Evolutionary conservation across 2,888 invertebrate genomes (phyloP).

Genomic region (Antheraea assamensis): DNA sequence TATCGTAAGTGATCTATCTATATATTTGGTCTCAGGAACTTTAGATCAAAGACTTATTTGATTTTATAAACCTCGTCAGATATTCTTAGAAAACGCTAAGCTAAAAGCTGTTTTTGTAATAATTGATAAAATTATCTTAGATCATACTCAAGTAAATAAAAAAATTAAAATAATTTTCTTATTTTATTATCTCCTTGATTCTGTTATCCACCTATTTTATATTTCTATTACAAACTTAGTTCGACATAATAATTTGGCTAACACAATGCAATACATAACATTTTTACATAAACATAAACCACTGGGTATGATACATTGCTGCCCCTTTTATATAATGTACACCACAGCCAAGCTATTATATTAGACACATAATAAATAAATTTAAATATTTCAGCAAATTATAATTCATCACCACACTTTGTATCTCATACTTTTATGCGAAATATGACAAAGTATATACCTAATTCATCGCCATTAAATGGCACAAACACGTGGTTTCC

Average conservation of each 20-base stretch:
- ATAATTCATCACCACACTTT: not conserved
- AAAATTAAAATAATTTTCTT: not conserved
- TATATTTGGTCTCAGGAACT: slow-evolving; percentile 1
- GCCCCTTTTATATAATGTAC: not conserved
- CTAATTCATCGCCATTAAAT: not conserved
- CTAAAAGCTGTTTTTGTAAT: not conserved
- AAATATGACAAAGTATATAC: not conserved
- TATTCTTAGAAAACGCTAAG: not conserved
- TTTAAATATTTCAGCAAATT: not conserved
- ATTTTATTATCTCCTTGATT: not conserved
- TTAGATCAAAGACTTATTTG: not conserved
- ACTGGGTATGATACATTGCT: not conserved
- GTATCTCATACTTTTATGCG: not conserved
- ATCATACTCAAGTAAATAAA: not conserved
- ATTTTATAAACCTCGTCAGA: not conserved
- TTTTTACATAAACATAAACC: not conserved
- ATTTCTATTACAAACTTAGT: not conserved
- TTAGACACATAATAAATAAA: not conserved
- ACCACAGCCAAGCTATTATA: slow-evolving; percentile 6
- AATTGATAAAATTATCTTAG: not conserved
- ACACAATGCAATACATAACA: no score
- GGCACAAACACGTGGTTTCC: not conserved
- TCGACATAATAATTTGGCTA: not conserved
- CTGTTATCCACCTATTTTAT: not conserved
- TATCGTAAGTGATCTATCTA: not conserved